Percentiles rank a stretch among this genome's conserved stretches.
Evolutionary conservation across 2,888 invertebrate genomes (phyloP).

Genomic region (Hymenopus coronatus): DNA sequence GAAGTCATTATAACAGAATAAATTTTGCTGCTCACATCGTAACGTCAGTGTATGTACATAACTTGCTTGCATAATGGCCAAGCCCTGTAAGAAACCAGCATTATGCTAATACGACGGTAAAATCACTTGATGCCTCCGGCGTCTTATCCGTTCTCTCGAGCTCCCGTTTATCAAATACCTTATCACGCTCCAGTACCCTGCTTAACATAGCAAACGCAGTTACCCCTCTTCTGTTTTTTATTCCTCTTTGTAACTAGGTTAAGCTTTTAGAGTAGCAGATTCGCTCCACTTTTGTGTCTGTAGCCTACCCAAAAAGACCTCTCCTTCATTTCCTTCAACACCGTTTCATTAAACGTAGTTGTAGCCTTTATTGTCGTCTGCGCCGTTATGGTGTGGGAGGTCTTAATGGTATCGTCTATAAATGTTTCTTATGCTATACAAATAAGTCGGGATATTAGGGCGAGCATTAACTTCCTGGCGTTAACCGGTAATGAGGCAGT

Average conservation of each 20-base stretch:
- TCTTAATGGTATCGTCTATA: not conserved
- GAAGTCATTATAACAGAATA: not conserved
- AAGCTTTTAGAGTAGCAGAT: not conserved
- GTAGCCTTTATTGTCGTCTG: not conserved
- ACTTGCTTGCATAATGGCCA: not conserved
- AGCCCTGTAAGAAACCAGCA: not conserved
- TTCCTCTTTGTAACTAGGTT: not conserved
- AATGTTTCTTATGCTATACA: not conserved
- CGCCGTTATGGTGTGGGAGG: not conserved
- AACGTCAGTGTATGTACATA: no score
- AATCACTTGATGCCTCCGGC: not conserved
- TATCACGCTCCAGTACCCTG: not conserved
- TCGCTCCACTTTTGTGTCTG: not conserved
- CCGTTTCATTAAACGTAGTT: not conserved
- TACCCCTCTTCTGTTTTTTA: not conserved
- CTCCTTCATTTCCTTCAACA: not conserved
- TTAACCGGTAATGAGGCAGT: accelerated
- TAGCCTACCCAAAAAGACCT: not conserved
- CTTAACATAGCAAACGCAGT: not conserved
- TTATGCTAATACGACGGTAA: not conserved
- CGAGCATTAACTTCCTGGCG: not conserved
- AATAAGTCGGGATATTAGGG: not conserved
- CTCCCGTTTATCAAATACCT: not conserved
- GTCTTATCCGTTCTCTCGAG: not conserved
- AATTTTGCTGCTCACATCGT: not conserved